Evolutionary conservation across 1,140 invertebrate genomes (phyloP).

Genomic region (Apis dorsata): DNA sequence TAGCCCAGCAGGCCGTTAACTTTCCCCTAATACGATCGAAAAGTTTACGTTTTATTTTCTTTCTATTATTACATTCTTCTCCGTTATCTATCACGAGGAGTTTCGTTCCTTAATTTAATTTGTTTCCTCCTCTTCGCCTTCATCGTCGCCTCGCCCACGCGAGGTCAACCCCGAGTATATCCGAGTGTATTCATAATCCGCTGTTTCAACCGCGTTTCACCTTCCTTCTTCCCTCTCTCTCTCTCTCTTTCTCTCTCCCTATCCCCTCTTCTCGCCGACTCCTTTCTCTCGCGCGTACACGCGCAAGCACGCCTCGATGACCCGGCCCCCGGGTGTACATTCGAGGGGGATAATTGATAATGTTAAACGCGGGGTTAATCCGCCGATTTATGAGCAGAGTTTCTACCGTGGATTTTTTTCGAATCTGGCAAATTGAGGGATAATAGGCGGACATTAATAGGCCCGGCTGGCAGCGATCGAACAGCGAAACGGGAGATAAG

Average conservation of each 20-base stretch:
- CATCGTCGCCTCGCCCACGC: conserved; percentile 50
- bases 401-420: conserved; percentile 70
- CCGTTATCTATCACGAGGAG: no score
- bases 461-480: conserved; percentile 54
- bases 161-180: conserved; percentile 48
- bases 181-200: background rate
- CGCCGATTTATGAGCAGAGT: conserved; percentile 75
- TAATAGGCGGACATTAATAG: conserved; percentile 73
- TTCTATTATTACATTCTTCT: no score
- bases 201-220: conserved; percentile 40
- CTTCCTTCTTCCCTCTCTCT: conserved; percentile 39
- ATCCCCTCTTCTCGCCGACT: conserved; percentile 4
- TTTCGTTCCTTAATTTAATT: no score
- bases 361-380: conserved; percentile 78
- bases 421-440: conserved; percentile 75
- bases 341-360: conserved; percentile 76
- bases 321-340: conserved; percentile 20
- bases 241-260: background rate
- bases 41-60: no score
- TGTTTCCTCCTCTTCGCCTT: conserved; percentile 15
- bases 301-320: conserved; percentile 14
- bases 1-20: no score
- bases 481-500: conserved; percentile 56
- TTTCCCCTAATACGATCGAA: no score
- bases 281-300: conserved; percentile 22